Evolutionary conservation across 2,888 invertebrate species (phyloP), one percentile per base, ranked within the genome.

Genomic region (Apamea epomidion): DNA sequence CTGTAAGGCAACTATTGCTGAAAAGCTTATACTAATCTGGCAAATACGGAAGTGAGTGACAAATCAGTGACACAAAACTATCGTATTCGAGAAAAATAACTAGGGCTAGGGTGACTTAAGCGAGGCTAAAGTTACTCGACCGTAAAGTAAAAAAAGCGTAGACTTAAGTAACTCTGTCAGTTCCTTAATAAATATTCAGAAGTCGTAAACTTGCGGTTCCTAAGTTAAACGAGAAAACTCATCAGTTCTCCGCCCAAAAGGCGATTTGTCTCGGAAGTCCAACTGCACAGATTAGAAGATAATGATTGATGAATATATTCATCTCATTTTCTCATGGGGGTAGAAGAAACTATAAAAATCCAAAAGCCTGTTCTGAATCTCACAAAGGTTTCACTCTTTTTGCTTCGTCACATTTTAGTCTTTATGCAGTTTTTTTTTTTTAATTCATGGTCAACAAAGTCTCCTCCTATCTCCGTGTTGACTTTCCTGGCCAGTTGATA

Each of bases 211-310:
- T 84, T 67, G 67, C 32, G 84, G 84, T 64, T 65, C 25, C 21
- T 48, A 70, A 87, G 83, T 77, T 74, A 29, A 42, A 71, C 78
- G 54, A 29, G 88, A 72, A 85, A 88, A 86, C 71, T 86, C 86
- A 82, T 88, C 88, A 82, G 78, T 76, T 88, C 78, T 12, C 74
- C 75, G n/a, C 68, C 32, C 48, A 42, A 45, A 67, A 60, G 72
- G 81, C 70, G 76, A 88, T 88, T 88, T 77, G 75, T 85, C 72
- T 74, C 16, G 54, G 45, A 80, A 80, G 54, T 80, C 25, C 37
- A 12, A 64, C 54, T 80, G 54, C 51, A 48, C 48, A 37, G 71
- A 62, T 67, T 68, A 80, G 8, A 45, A 77, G 77, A 77, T 83
- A 76, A 48, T 65, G 78, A 80, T 84, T 80, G 45, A 80, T 83